phyloP scores from a whole-genome alignment of 2,797 vertebrate species.

The Crenichthys baileyi region DNA sequence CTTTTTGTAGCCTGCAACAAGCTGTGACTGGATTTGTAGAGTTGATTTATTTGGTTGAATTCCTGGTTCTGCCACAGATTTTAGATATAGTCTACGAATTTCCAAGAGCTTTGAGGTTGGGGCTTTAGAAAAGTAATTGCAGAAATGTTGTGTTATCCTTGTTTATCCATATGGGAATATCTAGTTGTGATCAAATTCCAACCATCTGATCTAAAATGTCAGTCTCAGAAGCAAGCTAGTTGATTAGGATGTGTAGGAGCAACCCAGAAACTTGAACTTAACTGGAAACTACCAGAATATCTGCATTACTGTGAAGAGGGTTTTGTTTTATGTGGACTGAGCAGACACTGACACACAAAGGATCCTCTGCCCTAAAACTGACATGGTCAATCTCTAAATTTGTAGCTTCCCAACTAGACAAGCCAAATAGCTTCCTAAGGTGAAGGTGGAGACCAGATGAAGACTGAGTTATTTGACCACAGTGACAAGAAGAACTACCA shows the following conservation, averaged over 20 bases:
- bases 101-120: background rate
- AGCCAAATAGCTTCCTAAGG: background rate
- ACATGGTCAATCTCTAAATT: background rate
- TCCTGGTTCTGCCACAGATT: background rate
- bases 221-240: background rate
- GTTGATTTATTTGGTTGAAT: too few relatives aligned
- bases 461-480: background rate
- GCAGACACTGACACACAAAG: background rate
- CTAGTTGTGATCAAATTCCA: background rate
- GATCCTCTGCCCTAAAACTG: background rate
- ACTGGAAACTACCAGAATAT: background rate
- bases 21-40: too few relatives aligned
- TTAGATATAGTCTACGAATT: background rate
- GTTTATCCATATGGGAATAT: background rate
- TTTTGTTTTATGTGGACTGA: background rate
- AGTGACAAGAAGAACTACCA: background rate
- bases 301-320: background rate
- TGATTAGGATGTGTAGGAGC: background rate
- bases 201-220: background rate
- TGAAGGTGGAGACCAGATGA: background rate
- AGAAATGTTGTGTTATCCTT: background rate
- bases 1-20: too few relatives aligned
- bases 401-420: background rate
- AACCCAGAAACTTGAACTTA: too few relatives aligned
- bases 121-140: background rate